phyloP scores from a whole-genome alignment of 2,888 invertebrate species.

The Oligia strigilis region DNA sequence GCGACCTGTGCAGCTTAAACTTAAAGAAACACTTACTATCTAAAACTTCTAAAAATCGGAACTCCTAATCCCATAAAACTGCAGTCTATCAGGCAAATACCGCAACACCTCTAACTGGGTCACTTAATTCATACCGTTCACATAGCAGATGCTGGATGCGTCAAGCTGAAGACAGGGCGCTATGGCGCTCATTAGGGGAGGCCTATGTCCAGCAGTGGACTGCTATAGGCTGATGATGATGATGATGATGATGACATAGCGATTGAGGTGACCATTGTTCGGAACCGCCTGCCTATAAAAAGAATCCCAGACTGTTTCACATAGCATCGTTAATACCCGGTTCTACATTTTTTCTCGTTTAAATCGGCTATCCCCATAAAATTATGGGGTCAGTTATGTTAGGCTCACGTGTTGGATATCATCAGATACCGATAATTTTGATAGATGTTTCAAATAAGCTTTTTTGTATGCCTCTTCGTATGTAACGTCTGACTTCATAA shows the following conservation, averaged over 20 bases:
- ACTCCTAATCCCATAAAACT: background rate
- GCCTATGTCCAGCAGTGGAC: too few species aligned
- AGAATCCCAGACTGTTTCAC: conserved; percentile 22
- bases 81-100: conserved; percentile 2
- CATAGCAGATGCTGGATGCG: too few species aligned
- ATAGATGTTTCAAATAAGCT: background rate
- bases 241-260: too few species aligned
- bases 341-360: conserved; percentile 15
- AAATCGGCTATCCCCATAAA: background rate
- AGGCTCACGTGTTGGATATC: conserved; percentile 7
- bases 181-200: too few species aligned
- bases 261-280: conserved; percentile 26
- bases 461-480: accelerated
- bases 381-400: background rate
- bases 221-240: too few species aligned
- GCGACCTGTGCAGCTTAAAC: background rate
- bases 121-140: conserved; percentile 21
- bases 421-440: background rate
- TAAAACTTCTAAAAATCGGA: background rate
- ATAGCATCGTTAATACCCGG: conserved; percentile 29
- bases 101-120: background rate
- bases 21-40: background rate
- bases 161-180: too few species aligned
- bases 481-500: background rate
- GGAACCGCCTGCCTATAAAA: conserved; percentile 24